Evolutionary conservation across 2,888 invertebrate species (phyloP).

Genomic region (Listrodromus nycthemerus): DNA sequence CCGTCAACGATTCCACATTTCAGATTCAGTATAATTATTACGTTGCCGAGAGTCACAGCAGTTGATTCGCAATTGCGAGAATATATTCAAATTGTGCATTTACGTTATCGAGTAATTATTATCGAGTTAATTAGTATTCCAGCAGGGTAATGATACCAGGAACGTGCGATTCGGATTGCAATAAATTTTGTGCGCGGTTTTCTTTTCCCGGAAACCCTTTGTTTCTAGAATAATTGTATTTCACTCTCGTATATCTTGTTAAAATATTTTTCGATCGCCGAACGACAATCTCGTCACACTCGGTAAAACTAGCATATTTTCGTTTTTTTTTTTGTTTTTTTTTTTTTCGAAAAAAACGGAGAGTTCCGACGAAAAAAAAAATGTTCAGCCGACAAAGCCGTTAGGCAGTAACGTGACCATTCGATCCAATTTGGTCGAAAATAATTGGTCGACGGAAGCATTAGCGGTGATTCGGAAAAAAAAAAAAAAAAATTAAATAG

Average conservation of each 20-base stretch:
- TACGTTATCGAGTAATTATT: conserved; percentile 1
- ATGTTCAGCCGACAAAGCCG: conserved; percentile 21
- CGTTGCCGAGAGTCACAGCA: not conserved
- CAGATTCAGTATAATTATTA: conserved; percentile 45
- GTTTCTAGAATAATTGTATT: conserved; percentile 19
- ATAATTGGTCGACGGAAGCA: conserved; percentile 60
- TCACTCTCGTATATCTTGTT: conserved; percentile 27
- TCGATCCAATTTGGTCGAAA: conserved; percentile 61
- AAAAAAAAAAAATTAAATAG: conserved; percentile 16
- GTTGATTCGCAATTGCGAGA: conserved; percentile 4
- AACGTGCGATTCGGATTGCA: conserved; percentile 32
- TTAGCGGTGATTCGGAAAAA: conserved; percentile 55
- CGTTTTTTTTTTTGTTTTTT: not conserved
- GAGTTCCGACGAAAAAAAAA: conserved; percentile 8
- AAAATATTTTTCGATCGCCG: conserved; percentile 47
- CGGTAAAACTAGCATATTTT: conserved; percentile 52
- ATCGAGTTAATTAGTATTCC: conserved; percentile 43
- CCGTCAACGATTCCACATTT: conserved; percentile 19
- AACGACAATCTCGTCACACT: conserved; percentile 25
- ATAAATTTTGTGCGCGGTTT: conserved; percentile 12
- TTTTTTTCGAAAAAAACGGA: conserved; percentile 1
- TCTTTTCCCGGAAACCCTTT: not conserved
- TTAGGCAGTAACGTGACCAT: not conserved
- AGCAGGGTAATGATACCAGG: conserved; percentile 21
- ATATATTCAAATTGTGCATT: conserved; percentile 12